Percentiles rank a stretch among this genome's conserved stretches.
These are phyloP conservation scores for Spilogale gracilis DNA, from an alignment of 2,113 vertebrate genomes.

Conservation along the genomic window DNA sequence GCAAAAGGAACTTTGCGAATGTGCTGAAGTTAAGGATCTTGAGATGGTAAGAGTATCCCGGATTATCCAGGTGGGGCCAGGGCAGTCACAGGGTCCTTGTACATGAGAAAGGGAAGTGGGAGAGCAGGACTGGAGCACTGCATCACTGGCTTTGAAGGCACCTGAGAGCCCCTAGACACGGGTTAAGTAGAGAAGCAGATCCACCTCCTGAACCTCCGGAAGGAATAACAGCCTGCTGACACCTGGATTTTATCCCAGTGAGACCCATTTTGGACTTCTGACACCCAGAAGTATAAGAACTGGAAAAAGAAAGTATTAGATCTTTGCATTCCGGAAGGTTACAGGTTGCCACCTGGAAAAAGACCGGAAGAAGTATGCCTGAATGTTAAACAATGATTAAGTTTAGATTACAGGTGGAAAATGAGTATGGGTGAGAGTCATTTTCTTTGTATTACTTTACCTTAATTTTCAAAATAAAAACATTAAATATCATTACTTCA, in stretches of 20 bases:
- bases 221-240: neutral
- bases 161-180: neutral
- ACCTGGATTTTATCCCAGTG: neutral
- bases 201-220: neutral
- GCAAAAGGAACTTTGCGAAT: neutral
- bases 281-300: neutral
- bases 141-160: neutral
- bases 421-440: neutral
- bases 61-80: neutral
- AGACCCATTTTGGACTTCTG: neutral
- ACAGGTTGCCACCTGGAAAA: neutral
- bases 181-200: neutral
- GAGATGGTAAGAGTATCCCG: neutral
- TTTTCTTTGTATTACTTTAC: neutral
- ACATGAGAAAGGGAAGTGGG: neutral
- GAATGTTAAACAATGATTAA: neutral
- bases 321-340: neutral
- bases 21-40: neutral
- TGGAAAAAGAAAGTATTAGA: neutral
- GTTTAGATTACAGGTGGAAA: neutral
- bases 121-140: neutral
- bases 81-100: neutral
- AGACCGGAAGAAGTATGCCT: neutral
- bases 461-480: conserved; percentile 47
- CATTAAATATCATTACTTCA: neutral